Evolutionary conservation across 2,113 vertebrate species (phyloP).

Genomic region (Plestiodon gilberti): DNA sequence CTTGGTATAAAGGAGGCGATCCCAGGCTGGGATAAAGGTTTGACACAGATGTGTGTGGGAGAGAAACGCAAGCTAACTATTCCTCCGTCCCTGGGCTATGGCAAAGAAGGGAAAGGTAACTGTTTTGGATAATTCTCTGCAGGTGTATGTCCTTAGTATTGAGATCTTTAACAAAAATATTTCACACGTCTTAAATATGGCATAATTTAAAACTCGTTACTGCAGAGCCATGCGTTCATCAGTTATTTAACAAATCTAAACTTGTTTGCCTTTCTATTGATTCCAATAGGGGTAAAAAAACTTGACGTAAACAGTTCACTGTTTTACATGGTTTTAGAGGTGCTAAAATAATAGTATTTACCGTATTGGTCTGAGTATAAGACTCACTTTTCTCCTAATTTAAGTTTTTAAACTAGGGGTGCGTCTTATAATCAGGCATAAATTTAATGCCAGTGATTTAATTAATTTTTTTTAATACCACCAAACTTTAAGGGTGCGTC

Average conservation of each 20-base stretch:
- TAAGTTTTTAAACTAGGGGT: too few species aligned
- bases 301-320: background rate
- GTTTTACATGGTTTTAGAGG: too few species aligned
- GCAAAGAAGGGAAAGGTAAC: conserved; percentile 96
- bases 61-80: conserved; percentile 90
- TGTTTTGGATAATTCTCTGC: background rate
- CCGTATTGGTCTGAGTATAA: too few species aligned
- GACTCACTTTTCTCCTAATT: too few species aligned
- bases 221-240: too few species aligned
- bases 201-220: background rate
- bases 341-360: too few species aligned
- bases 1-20: conserved; percentile 90
- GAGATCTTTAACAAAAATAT: background rate
- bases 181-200: too few species aligned
- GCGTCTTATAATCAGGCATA: too few species aligned
- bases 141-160: background rate
- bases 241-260: background rate
- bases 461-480: too few species aligned
- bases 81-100: conserved; percentile 90
- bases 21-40: conserved; percentile 93
- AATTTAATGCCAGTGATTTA: too few species aligned
- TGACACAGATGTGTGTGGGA: conserved; percentile 91
- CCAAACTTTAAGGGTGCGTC: too few species aligned
- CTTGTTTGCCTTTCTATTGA: background rate
- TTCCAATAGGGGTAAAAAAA: background rate